Percentiles rank a stretch among this genome's conserved stretches.
Conservation (phyloP, 2,113 vertebrate genomes). For the Cochlearius cochlearius region DNA sequence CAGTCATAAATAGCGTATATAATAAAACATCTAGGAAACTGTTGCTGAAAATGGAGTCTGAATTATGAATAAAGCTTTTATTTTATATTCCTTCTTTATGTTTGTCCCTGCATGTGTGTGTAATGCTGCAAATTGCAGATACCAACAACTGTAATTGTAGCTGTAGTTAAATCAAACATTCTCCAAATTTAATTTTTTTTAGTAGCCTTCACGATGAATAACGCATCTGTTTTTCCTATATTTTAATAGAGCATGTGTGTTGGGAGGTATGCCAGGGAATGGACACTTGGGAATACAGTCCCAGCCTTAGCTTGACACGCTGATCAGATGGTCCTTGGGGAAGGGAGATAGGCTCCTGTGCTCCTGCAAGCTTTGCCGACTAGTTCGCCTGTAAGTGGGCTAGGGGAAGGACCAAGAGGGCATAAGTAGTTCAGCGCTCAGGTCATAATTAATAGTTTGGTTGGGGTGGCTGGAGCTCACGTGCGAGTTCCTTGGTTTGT, state of each 20-base stretch:
- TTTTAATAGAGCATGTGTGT: neutral
- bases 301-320: neutral
- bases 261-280: neutral
- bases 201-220: neutral
- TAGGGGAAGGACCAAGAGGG: neutral
- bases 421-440: neutral
- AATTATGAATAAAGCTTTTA: slow-evolving; percentile 5
- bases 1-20: neutral
- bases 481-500: neutral
- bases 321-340: neutral
- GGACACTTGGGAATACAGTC: neutral
- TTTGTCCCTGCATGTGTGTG: neutral
- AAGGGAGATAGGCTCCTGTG: neutral
- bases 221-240: neutral
- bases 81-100: neutral
- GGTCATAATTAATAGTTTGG: neutral
- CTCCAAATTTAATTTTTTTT: neutral
- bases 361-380: neutral
- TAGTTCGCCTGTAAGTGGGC: neutral
- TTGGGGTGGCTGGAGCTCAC: neutral
- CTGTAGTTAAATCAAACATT: neutral
- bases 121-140: neutral
- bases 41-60: neutral
- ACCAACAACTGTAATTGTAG: neutral
- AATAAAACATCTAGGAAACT: neutral